These are phyloP conservation scores for Anodontia alba DNA, from an alignment of 2,888 invertebrate genomes.

Conservation along the genomic window DNA sequence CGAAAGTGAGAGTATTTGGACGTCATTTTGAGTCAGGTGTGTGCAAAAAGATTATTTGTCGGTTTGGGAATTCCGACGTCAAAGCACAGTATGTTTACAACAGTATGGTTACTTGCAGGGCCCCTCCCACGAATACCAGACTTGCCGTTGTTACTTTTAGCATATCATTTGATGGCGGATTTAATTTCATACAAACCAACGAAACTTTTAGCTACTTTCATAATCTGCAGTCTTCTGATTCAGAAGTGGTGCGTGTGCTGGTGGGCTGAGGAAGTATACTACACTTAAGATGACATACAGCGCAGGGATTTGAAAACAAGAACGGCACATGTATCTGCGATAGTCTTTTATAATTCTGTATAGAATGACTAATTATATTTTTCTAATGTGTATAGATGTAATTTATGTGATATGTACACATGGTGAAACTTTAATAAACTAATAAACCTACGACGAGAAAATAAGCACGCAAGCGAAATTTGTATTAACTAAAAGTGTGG, in stretches of 20 bases:
- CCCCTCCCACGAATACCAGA: slow-evolving; percentile 24
- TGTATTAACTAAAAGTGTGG: no score
- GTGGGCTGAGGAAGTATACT: slow-evolving; percentile 12
- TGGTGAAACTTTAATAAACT: no score
- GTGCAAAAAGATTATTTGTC: slow-evolving; percentile 44
- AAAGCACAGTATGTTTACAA: slow-evolving; percentile 35
- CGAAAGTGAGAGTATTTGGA: slow-evolving; percentile 52
- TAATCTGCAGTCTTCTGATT: background rate
- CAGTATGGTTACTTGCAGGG: slow-evolving; percentile 35
- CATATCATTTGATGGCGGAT: slow-evolving; percentile 45
- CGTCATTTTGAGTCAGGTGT: slow-evolving; percentile 43
- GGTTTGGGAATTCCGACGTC: slow-evolving; percentile 43
- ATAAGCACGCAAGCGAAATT: no score
- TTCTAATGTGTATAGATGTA: no score
- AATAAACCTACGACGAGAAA: no score
- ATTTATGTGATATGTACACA: no score
- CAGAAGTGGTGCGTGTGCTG: background rate
- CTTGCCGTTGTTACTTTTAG: slow-evolving; percentile 19
- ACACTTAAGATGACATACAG: no score
- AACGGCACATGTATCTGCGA: no score
- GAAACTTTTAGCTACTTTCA: slow-evolving; percentile 22
- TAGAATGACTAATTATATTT: no score
- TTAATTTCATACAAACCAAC: background rate
- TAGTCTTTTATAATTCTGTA: no score
- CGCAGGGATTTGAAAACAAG: no score